A percentile compares a stretch with the other conserved stretches of the same genome.
Evolutionary conservation across 1,140 invertebrate species (phyloP).

Genomic region (Cotesia vestalis): DNA sequence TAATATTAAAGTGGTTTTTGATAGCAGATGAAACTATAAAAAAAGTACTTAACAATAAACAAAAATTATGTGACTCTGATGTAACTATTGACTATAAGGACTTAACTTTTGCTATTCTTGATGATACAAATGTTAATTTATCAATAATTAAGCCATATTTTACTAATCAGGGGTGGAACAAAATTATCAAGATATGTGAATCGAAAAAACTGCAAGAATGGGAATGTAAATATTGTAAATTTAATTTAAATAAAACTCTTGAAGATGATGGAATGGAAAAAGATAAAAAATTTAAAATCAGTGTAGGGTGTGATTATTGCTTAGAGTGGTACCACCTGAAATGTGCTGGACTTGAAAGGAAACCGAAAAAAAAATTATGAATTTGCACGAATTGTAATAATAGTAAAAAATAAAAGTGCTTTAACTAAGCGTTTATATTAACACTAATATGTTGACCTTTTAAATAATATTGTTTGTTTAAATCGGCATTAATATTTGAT

Average conservation of each 20-base stretch:
- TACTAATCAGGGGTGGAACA: slow-evolving; percentile 17
- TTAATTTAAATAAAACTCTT: slow-evolving; percentile 13
- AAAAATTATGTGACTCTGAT: slow-evolving; percentile 15
- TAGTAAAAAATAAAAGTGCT: no score
- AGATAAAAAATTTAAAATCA: slow-evolving; percentile 3
- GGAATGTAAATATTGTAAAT: slow-evolving; percentile 9
- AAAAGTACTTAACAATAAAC: neutral
- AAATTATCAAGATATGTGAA: neutral
- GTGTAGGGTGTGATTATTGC: slow-evolving; percentile 30
- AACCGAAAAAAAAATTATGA: slow-evolving; percentile 11
- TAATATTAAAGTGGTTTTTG: slow-evolving; percentile 27
- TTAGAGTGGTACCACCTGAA: slow-evolving; percentile 22
- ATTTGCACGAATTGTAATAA: no score
- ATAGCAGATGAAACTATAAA: slow-evolving; percentile 5
- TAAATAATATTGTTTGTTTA: no score
- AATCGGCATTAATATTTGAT: no score
- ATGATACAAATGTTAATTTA: slow-evolving; percentile 29
- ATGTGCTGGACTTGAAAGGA: slow-evolving; percentile 12
- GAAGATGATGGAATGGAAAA: slow-evolving; percentile 4
- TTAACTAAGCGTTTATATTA: no score
- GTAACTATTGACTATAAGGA: neutral
- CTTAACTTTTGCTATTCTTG: slow-evolving; percentile 4
- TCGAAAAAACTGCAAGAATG: slow-evolving; percentile 10
- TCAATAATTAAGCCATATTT: slow-evolving; percentile 24
- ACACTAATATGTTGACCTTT: no score